Evolutionary conservation across 2,888 invertebrate species (phyloP).

Genomic region (Zhuqinia jingwanae): DNA sequence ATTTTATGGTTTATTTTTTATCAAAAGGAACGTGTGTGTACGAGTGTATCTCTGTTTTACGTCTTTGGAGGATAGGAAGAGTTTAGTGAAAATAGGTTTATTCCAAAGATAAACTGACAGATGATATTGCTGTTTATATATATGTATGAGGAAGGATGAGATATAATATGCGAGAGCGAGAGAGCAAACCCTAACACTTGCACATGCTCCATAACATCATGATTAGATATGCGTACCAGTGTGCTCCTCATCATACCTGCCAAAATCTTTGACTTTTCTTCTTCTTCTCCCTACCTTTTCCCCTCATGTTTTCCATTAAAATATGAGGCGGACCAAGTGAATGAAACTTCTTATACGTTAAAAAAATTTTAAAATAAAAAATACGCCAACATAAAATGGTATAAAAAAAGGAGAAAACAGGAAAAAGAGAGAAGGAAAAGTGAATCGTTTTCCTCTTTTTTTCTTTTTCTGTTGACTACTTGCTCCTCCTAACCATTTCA

Average conservation of each 20-base stretch:
- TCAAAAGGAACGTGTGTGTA: constrained; percentile 5
- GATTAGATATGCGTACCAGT: no score
- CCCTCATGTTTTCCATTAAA: not conserved
- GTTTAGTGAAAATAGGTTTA: constrained; percentile 60
- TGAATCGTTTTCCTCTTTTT: no score
- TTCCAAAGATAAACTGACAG: constrained; percentile 34
- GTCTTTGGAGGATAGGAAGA: constrained; percentile 18
- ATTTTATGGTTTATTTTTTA: constrained; percentile 56
- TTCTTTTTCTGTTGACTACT: not conserved
- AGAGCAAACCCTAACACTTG: no score
- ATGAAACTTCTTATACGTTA: no score
- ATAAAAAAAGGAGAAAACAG: no score
- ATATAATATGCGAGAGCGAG: not conserved
- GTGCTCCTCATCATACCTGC: no score
- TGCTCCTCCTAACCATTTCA: constrained; percentile 23
- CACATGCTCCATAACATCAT: no score
- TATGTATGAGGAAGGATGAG: constrained; percentile 32
- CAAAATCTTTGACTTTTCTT: not conserved
- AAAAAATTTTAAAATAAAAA: no score
- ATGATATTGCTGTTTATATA: no score
- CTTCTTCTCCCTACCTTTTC: not conserved
- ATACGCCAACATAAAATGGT: no score
- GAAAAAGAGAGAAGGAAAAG: not conserved
- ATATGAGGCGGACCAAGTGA: constrained; percentile 10
- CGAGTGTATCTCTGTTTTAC: no score